phyloP scores from a whole-genome alignment of 1,140 invertebrate genomes.

The Drosophila leontia region DNA sequence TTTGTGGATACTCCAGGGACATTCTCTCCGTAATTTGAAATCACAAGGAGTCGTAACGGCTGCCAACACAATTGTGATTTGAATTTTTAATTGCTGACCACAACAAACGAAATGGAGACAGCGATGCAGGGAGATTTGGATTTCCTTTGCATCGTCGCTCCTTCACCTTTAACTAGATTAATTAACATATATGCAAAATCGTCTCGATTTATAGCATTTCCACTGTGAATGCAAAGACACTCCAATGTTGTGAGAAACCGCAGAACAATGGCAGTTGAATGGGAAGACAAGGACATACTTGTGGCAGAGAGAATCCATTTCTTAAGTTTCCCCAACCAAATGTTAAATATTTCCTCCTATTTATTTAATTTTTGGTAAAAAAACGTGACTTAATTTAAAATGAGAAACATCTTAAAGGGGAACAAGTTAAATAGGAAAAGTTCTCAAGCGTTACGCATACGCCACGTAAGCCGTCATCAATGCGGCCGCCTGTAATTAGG shows the following conservation, averaged over 20 bases:
- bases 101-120: slow-evolving; percentile 29
- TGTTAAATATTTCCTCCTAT: not conserved
- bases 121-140: not conserved
- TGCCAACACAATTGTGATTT: slow-evolving; percentile 32
- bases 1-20: not conserved
- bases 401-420: slow-evolving; percentile 12
- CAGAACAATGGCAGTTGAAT: not conserved
- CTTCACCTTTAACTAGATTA: not conserved
- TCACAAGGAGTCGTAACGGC: slow-evolving; percentile 27
- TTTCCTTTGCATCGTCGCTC: not conserved
- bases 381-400: slow-evolving; percentile 46
- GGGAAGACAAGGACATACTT: slow-evolving; percentile 6
- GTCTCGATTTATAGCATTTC: not conserved
- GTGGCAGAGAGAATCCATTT: not conserved
- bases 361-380: not conserved
- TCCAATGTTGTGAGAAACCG: not conserved
- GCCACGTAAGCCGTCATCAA: slow-evolving; percentile 14
- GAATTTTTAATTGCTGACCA: slow-evolving; percentile 56
- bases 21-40: slow-evolving; percentile 35
- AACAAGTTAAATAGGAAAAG: slow-evolving; percentile 4
- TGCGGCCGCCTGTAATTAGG: too few relatives aligned
- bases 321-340: too few relatives aligned
- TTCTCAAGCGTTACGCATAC: slow-evolving; percentile 20
- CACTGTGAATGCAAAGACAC: too few relatives aligned
- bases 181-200: slow-evolving; percentile 19